These are phyloP conservation scores for Himalopsyche tibetana DNA, from an alignment of 2,888 invertebrate genomes.

Conservation along the genomic window DNA sequence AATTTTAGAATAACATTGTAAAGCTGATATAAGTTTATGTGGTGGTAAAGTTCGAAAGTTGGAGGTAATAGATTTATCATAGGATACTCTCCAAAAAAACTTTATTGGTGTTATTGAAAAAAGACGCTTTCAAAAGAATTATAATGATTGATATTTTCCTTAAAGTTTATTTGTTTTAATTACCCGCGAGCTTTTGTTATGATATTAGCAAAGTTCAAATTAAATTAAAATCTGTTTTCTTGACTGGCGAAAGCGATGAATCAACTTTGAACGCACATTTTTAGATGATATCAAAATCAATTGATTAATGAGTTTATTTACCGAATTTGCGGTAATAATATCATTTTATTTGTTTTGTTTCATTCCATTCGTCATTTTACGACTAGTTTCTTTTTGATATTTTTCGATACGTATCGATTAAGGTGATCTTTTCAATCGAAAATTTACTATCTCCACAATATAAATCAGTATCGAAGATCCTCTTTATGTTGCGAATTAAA, in stretches of 20 bases:
- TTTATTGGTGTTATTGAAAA: neutral
- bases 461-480: neutral
- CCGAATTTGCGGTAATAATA: neutral
- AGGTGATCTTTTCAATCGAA: no score
- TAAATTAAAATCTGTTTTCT: constrained; percentile 37
- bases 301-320: neutral
- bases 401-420: no score
- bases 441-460: no score
- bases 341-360: neutral
- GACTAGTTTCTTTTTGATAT: no score
- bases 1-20: no score
- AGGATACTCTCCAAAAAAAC: neutral
- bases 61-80: no score
- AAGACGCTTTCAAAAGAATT: neutral
- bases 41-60: no score
- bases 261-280: neutral
- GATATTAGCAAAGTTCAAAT: constrained; percentile 17
- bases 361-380: no score
- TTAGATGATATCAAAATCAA: neutral
- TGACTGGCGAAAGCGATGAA: constrained; percentile 28
- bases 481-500: neutral
- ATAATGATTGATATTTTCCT: neutral
- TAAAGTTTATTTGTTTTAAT: constrained; percentile 10
- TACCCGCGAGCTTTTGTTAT: constrained; percentile 13
- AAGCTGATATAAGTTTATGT: no score